Conservation (phyloP, 2,113 vertebrate genomes). For the Ctenomys sociabilis region DNA sequence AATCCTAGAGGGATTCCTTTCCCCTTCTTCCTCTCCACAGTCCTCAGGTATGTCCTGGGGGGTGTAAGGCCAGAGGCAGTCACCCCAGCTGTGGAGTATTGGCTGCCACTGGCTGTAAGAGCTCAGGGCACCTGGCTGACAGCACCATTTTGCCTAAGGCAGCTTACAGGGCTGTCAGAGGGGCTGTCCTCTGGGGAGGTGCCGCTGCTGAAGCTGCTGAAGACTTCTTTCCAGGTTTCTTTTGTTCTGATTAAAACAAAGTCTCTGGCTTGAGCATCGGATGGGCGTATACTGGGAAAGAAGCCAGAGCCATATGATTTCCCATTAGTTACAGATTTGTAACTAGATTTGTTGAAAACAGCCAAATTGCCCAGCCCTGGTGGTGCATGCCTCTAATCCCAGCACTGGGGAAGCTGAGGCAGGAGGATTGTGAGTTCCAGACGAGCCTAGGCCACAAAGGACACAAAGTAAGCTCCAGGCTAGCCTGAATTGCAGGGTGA, state of each 20-base stretch:
- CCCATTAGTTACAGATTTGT: not conserved
- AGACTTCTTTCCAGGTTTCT: not conserved
- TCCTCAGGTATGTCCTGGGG: not conserved
- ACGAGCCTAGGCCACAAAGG: too few relatives aligned
- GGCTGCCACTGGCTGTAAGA: not conserved
- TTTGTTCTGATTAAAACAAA: constrained; percentile 22
- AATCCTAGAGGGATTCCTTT: not conserved
- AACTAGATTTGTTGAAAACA: not conserved
- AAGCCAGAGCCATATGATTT: not conserved
- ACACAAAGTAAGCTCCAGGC: too few relatives aligned
- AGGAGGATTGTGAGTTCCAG: too few relatives aligned
- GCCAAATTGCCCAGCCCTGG: not conserved
- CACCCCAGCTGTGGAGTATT: not conserved
- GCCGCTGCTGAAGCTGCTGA: not conserved
- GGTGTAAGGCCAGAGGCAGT: not conserved
- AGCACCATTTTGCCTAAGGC: constrained; percentile 29
- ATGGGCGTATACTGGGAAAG: not conserved
- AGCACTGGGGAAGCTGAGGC: too few relatives aligned
- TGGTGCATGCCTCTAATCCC: too few relatives aligned
- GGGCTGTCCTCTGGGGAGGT: not conserved
- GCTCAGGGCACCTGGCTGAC: not conserved
- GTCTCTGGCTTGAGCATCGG: not conserved
- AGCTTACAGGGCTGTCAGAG: not conserved
- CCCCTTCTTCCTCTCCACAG: not conserved
- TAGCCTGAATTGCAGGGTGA: too few relatives aligned